These are phyloP conservation scores for Lateolabrax maculatus DNA, from an alignment of 2,797 vertebrate species.

Conservation along the genomic window DNA sequence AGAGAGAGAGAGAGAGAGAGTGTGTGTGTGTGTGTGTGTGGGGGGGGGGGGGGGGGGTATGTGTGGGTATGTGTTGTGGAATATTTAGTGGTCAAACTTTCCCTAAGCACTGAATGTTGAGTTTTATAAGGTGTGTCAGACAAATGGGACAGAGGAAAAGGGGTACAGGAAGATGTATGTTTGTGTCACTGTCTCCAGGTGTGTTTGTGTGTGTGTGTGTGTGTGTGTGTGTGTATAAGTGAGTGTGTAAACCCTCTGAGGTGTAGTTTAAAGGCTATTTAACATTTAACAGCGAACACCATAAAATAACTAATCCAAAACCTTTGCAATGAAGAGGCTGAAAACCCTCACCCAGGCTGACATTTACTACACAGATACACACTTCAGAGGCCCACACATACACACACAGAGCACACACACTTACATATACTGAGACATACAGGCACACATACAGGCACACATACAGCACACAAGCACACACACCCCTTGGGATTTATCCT, in stretches of 20 bases:
- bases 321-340: not conserved
- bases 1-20: not conserved
- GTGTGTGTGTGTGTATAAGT: not conserved
- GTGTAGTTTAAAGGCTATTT: constrained; percentile 24
- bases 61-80: too few species aligned
- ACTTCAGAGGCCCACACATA: not conserved
- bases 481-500: constrained; percentile 8
- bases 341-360: not conserved
- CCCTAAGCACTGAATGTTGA: not conserved
- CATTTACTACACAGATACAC: constrained; percentile 13
- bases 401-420: constrained; percentile 5
- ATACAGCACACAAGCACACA: constrained; percentile 17
- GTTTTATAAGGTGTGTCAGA: not conserved
- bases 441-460: constrained; percentile 14
- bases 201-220: not conserved
- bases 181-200: not conserved
- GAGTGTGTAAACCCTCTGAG: constrained; percentile 13
- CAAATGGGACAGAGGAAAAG: not conserved
- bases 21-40: too few species aligned
- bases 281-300: constrained; percentile 10
- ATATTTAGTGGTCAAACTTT: not conserved
- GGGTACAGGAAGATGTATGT: not conserved
- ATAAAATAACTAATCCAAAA: constrained; percentile 29
- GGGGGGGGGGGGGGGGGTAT: too few species aligned
- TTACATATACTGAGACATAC: not conserved